These are phyloP conservation scores for Brachypalpus laphriformis DNA, from an alignment of 2,888 invertebrate species.

Conservation along the genomic window DNA sequence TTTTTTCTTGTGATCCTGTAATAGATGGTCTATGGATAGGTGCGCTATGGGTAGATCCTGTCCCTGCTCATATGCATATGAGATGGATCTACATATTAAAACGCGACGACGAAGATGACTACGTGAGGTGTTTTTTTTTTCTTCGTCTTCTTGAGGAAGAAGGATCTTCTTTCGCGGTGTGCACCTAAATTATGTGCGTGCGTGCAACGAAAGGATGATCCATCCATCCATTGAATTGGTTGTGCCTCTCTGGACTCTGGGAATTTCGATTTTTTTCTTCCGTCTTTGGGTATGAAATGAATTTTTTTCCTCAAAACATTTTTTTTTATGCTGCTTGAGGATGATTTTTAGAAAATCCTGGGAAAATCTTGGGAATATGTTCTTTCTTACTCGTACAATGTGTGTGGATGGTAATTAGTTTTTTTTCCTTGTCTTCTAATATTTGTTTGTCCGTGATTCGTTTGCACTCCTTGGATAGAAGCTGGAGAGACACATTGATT, in stretches of 20 bases:
- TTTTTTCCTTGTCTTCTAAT: conserved; percentile 35
- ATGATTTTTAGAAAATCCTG: conserved; percentile 57
- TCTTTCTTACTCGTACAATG: background rate
- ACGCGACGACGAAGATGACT: conserved; percentile 64
- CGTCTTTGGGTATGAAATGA: conserved; percentile 65
- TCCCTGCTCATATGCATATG: conserved; percentile 67
- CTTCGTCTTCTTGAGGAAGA: conserved; percentile 21
- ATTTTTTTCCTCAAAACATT: conserved; percentile 55
- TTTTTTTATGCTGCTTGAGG: conserved; percentile 32
- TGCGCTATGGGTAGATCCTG: conserved; percentile 60
- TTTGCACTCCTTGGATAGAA: no score
- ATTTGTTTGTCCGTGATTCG: conserved; percentile 6
- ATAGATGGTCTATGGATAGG: conserved; percentile 66
- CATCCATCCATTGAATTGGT: conserved; percentile 30
- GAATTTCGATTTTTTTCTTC: conserved; percentile 67
- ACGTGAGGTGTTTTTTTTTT: conserved; percentile 66
- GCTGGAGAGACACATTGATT: conserved; percentile 23
- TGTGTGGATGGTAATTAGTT: conserved; percentile 50
- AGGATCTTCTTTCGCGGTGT: conserved; percentile 74
- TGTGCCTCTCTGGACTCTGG: conserved; percentile 68
- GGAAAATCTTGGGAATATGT: conserved; percentile 51
- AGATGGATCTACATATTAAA: conserved; percentile 73
- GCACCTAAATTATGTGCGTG: conserved; percentile 67
- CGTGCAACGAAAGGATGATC: conserved; percentile 70
- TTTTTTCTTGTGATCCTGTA: conserved; percentile 28